phyloP scores from a whole-genome alignment of 2,113 vertebrate species.

The Girardinichthys multiradiatus region DNA sequence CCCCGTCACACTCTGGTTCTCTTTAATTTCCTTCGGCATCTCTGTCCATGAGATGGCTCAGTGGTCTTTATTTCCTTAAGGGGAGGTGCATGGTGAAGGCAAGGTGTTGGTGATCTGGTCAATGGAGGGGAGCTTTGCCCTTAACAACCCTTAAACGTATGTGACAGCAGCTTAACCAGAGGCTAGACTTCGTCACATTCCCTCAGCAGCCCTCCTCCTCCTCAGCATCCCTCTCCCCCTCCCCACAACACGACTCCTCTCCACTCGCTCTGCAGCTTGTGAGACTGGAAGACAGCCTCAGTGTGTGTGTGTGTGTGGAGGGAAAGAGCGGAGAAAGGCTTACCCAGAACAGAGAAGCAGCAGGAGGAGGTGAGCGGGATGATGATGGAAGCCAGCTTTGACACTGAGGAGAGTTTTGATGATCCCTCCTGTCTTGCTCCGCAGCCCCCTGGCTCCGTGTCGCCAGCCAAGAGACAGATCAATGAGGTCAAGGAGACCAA shows the following conservation, averaged over 20 bases:
- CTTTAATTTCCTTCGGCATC: not conserved
- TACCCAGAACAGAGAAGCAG: slow-evolving; percentile 62
- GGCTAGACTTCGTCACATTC: slow-evolving; percentile 60
- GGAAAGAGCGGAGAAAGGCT: slow-evolving; percentile 49
- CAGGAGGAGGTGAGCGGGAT: slow-evolving; percentile 64
- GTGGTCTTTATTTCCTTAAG: slow-evolving; percentile 2
- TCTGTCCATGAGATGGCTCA: not conserved
- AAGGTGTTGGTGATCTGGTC: not conserved
- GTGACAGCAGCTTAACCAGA: slow-evolving; percentile 51
- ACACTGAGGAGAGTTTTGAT: slow-evolving; percentile 87
- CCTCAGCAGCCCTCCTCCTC: not conserved
- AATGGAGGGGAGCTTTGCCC: slow-evolving; percentile 6
- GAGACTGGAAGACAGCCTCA: slow-evolving; percentile 54
- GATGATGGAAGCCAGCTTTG: slow-evolving; percentile 81
- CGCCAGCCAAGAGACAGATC: slow-evolving; percentile 85
- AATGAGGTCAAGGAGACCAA: slow-evolving; percentile 87
- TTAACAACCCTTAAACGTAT: slow-evolving; percentile 34
- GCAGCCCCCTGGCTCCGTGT: slow-evolving; percentile 88
- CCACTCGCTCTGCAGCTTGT: slow-evolving; percentile 56
- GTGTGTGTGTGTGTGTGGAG: slow-evolving; percentile 35
- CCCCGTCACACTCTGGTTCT: slow-evolving; percentile 13
- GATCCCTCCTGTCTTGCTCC: slow-evolving; percentile 85
- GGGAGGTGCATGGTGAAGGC: too few relatives aligned
- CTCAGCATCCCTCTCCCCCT: slow-evolving; percentile 9
- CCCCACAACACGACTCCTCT: slow-evolving; percentile 53